phyloP scores from a whole-genome alignment of 2,113 vertebrate species.

The Sylvia atricapilla region DNA sequence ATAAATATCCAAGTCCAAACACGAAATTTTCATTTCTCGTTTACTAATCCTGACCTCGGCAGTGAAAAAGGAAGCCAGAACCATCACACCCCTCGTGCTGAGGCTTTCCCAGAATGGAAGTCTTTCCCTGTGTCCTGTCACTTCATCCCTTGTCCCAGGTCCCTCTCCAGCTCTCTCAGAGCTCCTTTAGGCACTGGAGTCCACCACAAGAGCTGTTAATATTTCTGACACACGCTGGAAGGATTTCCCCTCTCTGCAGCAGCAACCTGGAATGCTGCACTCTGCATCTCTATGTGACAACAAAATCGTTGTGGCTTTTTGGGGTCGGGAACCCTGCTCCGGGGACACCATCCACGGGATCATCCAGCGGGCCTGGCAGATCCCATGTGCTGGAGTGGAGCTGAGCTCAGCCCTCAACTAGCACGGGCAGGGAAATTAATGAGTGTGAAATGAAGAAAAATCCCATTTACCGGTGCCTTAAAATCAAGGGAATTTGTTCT shows the following conservation, averaged over 20 bases:
- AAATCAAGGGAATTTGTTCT: not conserved
- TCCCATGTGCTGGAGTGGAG: rapidly evolving
- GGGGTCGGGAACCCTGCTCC: rapidly evolving
- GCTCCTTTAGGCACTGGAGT: not conserved
- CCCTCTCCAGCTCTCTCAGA: not conserved
- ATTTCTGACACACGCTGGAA: not conserved
- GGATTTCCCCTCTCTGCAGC: not conserved
- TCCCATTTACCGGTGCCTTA: not conserved
- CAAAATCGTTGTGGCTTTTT: not conserved
- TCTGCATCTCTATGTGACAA: not conserved
- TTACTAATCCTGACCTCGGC: no score
- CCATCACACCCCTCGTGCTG: no score
- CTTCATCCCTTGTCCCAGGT: not conserved
- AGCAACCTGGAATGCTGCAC: not conserved
- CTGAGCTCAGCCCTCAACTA: not conserved
- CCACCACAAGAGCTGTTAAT: not conserved
- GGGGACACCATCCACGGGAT: not conserved
- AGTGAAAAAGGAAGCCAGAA: no score
- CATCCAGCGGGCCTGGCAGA: not conserved
- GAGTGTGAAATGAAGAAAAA: slow-evolving; percentile 9
- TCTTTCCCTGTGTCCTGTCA: not conserved
- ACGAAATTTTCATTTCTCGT: no score
- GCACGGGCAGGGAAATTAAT: not conserved
- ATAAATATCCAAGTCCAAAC: no score
- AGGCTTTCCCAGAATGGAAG: rapidly evolving